These are phyloP conservation scores for Saguinus imperator DNA, from an alignment of 2,113 vertebrate species.

Conservation along the genomic window DNA sequence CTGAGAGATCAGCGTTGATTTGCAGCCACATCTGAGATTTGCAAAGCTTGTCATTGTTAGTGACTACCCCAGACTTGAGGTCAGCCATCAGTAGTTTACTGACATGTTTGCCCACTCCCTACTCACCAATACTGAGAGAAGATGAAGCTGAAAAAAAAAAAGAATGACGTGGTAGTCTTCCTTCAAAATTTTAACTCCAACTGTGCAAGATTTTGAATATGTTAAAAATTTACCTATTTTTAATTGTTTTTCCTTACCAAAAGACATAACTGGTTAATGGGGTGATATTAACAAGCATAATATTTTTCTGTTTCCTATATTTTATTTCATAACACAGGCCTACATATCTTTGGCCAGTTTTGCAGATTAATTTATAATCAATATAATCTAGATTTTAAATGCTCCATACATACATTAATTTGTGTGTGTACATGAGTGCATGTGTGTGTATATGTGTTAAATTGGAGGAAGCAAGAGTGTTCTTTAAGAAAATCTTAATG, in stretches of 20 bases:
- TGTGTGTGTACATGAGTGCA: background rate
- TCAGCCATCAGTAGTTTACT: background rate
- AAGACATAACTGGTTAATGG: background rate
- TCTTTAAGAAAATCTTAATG: background rate
- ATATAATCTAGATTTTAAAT: background rate
- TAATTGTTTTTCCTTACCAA: background rate
- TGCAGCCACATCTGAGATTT: slow-evolving; percentile 49
- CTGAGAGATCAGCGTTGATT: slow-evolving; percentile 7
- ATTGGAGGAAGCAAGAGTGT: background rate
- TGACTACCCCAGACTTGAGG: slow-evolving; percentile 29
- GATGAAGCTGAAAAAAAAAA: background rate
- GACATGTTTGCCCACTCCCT: background rate
- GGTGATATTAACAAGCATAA: background rate
- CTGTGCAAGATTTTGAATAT: background rate
- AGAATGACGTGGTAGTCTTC: background rate
- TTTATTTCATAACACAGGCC: background rate
- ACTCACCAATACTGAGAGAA: background rate
- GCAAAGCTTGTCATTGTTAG: background rate
- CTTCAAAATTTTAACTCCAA: background rate
- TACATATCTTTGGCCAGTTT: background rate
- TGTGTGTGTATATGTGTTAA: background rate
- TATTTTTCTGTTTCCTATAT: background rate
- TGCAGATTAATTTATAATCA: background rate
- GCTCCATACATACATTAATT: background rate
- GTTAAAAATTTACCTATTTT: background rate